Evolutionary conservation across 2,113 vertebrate genomes (phyloP).

Genomic region (Hyaena hyaena): DNA sequence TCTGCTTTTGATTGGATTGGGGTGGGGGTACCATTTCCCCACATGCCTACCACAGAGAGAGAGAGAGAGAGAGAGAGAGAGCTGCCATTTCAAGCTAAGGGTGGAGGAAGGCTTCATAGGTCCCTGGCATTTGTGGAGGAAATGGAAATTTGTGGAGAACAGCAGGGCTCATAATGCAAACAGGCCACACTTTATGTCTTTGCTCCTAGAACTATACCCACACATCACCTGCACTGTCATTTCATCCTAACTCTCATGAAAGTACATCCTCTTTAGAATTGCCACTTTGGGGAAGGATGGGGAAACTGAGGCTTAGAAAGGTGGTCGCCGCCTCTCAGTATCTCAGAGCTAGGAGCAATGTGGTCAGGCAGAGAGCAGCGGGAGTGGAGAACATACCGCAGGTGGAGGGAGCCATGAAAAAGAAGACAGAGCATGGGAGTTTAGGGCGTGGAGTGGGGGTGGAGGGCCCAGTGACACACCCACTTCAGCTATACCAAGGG

Average conservation of each 20-base stretch:
- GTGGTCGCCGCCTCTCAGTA: not conserved
- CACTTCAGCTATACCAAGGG: too few species aligned
- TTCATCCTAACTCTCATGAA: not conserved
- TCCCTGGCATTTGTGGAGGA: not conserved
- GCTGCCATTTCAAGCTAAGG: not conserved
- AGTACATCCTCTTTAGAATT: not conserved
- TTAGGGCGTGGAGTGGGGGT: not conserved
- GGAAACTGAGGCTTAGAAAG: not conserved
- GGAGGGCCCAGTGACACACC: not conserved
- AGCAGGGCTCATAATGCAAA: not conserved
- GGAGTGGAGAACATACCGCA: not conserved
- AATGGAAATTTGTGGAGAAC: not conserved
- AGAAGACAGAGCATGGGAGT: not conserved
- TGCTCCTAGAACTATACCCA: not conserved
- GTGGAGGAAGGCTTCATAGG: not conserved
- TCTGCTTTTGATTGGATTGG: not conserved
- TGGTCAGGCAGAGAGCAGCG: not conserved
- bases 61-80: not conserved
- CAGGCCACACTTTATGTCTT: not conserved
- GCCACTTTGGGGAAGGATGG: not conserved
- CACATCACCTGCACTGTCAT: not conserved
- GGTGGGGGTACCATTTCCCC: not conserved
- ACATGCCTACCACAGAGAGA: fast-evolving
- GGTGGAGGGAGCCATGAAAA: not conserved
- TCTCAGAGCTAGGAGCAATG: not conserved